Evolutionary conservation across 30 jellyfish, hydroid and myxozoan species (phyloP).

Genomic region (Aurelia aurita complex sp. Pacific): DNA sequence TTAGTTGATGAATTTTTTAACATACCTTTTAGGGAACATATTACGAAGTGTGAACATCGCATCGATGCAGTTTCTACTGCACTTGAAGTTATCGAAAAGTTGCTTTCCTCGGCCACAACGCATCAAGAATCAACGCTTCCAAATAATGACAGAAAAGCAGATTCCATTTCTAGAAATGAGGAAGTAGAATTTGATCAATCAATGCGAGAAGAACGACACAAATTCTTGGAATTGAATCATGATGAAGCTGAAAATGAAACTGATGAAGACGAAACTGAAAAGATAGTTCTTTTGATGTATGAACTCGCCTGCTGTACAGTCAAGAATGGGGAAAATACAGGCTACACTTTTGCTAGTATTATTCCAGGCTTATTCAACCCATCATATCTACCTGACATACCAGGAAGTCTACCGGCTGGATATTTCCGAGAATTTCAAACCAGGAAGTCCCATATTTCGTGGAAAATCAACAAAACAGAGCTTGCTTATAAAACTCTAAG

Average conservation of each 20-base stretch:
- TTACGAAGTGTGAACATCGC: slow-evolving; percentile 10
- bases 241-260: background rate
- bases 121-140: background rate
- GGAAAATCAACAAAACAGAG: slow-evolving; percentile 63
- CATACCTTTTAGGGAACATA: slow-evolving; percentile 11
- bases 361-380: slow-evolving; percentile 64
- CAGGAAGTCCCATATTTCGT: slow-evolving; percentile 37
- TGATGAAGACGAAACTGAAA: background rate
- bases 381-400: slow-evolving; percentile 66
- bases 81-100: background rate
- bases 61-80: slow-evolving; percentile 35
- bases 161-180: background rate
- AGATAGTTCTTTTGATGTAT: slow-evolving; percentile 23
- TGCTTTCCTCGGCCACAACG: background rate
- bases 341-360: slow-evolving; percentile 74
- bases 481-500: slow-evolving; percentile 54
- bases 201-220: too few species aligned
- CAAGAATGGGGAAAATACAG: slow-evolving; percentile 52
- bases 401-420: slow-evolving; percentile 7
- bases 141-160: background rate
- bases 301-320: slow-evolving; percentile 66
- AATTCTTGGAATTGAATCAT: too few species aligned
- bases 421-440: slow-evolving; percentile 46
- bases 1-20: too few species aligned
- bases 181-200: too few species aligned